Evolutionary conservation across 1,140 invertebrate genomes (phyloP).

Genomic region (Panulirus ornatus): DNA sequence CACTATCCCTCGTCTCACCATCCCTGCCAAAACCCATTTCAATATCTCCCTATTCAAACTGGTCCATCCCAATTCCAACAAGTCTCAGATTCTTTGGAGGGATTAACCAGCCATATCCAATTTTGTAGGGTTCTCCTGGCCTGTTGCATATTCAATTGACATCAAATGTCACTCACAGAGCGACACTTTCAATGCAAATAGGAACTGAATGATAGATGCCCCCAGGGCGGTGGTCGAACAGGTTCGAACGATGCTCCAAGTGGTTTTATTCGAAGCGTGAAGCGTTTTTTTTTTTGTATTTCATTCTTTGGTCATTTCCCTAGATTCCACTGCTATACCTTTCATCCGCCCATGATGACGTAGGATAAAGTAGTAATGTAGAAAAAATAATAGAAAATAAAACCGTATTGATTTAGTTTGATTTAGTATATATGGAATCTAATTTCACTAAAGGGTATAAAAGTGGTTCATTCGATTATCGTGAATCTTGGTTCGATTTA

Average conservation of each 20-base stretch:
- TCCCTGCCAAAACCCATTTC: no score
- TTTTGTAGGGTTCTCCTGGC: neutral
- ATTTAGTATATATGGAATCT: no score
- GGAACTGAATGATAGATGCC: slow-evolving; percentile 13
- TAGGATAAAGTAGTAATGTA: neutral
- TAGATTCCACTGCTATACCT: neutral
- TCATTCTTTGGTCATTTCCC: neutral
- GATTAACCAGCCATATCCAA: slow-evolving; percentile 5
- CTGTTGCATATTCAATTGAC: slow-evolving; percentile 2
- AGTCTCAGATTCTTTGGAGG: neutral
- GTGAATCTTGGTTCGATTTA: no score
- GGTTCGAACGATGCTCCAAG: no score
- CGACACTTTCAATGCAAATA: slow-evolving; percentile 16
- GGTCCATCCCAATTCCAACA: neutral
- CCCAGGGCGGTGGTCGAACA: neutral
- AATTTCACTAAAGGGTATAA: no score
- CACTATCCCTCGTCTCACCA: no score
- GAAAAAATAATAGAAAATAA: neutral
- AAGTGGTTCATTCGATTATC: no score
- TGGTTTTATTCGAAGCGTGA: no score
- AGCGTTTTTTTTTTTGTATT: no score
- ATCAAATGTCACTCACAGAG: neutral
- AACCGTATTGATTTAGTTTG: no score
- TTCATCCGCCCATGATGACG: no score
- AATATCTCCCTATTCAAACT: neutral